A percentile compares a stretch with the other conserved stretches of the same genome.
Evolutionary conservation across 2,797 vertebrate species (phyloP).

Genomic region (Gambelia wislizenii): DNA sequence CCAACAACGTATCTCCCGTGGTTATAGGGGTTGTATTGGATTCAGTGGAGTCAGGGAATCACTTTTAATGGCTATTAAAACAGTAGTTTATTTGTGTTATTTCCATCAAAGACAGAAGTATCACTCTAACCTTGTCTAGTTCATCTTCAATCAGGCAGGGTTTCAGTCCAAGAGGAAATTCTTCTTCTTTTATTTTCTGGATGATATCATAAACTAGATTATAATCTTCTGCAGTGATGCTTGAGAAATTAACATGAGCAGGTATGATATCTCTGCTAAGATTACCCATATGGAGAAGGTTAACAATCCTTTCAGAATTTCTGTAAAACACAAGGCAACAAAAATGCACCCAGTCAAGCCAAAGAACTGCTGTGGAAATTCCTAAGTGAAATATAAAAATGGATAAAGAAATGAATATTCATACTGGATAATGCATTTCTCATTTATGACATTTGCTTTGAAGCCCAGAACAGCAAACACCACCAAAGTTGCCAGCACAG

Average conservation of each 20-base stretch:
- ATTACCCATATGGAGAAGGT: constrained; percentile 83
- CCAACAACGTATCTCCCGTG: too few relatives aligned
- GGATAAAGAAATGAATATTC: constrained; percentile 65
- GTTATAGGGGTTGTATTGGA: too few relatives aligned
- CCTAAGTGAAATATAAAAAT: constrained; percentile 57
- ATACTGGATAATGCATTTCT: constrained; percentile 88
- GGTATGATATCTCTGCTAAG: constrained; percentile 86
- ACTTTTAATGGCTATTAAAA: neutral
- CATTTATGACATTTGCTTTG: constrained; percentile 95
- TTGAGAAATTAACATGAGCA: constrained; percentile 90
- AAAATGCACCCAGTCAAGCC: constrained; percentile 33
- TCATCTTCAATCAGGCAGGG: constrained; percentile 91
- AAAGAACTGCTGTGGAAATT: neutral
- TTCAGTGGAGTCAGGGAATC: neutral
- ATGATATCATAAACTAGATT: constrained; percentile 87
- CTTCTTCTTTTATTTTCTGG: constrained; percentile 82
- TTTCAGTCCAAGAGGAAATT: constrained; percentile 86
- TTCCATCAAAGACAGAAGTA: neutral
- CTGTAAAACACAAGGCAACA: constrained; percentile 79
- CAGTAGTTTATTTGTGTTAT: neutral
- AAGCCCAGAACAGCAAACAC: constrained; percentile 98
- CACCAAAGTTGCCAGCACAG: constrained; percentile 95
- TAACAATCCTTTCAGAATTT: constrained; percentile 87
- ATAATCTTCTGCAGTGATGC: constrained; percentile 88
- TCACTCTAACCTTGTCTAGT: constrained; percentile 89